A percentile compares a stretch with the other conserved stretches of the same genome.
phyloP scores from a whole-genome alignment of 2,113 vertebrate species.

The Podarcis raffonei region DNA sequence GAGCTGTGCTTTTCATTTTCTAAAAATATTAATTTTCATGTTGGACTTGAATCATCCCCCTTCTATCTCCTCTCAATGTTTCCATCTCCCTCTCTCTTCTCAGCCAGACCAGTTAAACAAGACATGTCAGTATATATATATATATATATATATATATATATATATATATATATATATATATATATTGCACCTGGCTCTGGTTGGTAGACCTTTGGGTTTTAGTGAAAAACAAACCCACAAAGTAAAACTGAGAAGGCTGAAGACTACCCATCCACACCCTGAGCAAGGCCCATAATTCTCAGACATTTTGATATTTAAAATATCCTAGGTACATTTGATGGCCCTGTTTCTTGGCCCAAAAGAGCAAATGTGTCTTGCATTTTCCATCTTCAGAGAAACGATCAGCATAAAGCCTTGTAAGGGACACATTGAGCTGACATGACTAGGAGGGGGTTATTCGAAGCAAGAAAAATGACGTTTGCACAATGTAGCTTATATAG shows the following conservation, averaged over 20 bases:
- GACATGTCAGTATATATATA: neutral
- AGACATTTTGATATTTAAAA: conserved; percentile 5
- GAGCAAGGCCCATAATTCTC: neutral
- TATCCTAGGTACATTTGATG: neutral
- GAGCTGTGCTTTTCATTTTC: too few species aligned
- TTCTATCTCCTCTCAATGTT: neutral
- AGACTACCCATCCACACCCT: too few species aligned
- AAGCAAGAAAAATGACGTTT: conserved; percentile 4
- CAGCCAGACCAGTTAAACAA: neutral
- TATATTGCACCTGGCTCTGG: too few species aligned
- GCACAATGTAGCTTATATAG: neutral
- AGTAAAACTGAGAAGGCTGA: too few species aligned
- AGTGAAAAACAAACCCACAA: too few species aligned
- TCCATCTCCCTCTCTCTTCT: neutral
- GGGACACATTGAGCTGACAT: neutral
- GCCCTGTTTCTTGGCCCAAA: neutral
- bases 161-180: too few species aligned
- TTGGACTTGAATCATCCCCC: too few species aligned
- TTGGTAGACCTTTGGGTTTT: too few species aligned
- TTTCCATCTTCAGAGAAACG: conserved; percentile 30
- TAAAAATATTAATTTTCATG: too few species aligned
- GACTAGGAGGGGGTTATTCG: neutral
- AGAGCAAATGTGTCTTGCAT: conserved; percentile 23
- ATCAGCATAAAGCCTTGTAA: conserved; percentile 32
- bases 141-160: too few species aligned